These are phyloP conservation scores for Phengaris alcon DNA, from an alignment of 2,888 invertebrate species.

Conservation along the genomic window DNA sequence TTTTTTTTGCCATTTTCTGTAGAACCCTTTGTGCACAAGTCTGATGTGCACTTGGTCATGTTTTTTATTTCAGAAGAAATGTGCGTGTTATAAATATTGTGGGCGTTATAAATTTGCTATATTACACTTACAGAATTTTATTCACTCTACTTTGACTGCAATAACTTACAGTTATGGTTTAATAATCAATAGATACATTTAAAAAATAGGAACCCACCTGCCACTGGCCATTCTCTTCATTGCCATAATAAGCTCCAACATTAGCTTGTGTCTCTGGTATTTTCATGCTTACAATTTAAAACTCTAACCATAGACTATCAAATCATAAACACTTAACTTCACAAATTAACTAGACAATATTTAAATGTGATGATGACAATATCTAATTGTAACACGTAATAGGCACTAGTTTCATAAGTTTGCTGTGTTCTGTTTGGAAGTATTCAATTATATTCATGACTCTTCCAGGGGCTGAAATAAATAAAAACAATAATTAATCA, in stretches of 20 bases:
- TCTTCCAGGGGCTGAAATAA: constrained; percentile 50
- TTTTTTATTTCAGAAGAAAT: too few species aligned
- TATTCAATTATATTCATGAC: constrained; percentile 55
- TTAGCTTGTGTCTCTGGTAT: constrained; percentile 70
- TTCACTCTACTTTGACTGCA: not conserved
- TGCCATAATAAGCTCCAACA: constrained; percentile 70
- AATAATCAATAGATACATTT: not conserved
- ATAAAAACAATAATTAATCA: constrained; percentile 5
- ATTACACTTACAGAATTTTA: too few species aligned
- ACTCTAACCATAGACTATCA: constrained; percentile 46
- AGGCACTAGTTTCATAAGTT: constrained; percentile 52
- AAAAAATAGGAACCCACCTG: constrained; percentile 51
- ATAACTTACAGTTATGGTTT: not conserved
- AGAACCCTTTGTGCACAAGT: too few species aligned
- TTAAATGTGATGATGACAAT: constrained; percentile 31
- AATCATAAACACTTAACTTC: constrained; percentile 29
- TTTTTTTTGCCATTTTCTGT: too few species aligned
- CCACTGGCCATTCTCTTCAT: constrained; percentile 72
- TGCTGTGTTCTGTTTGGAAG: constrained; percentile 42
- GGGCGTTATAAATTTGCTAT: too few species aligned
- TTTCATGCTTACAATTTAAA: constrained; percentile 57
- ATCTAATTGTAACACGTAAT: constrained; percentile 28
- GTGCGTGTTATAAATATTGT: too few species aligned
- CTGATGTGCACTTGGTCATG: too few species aligned
- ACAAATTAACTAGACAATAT: constrained; percentile 29